phyloP scores from a whole-genome alignment of 1,140 invertebrate genomes.

The Drosophila varians region DNA sequence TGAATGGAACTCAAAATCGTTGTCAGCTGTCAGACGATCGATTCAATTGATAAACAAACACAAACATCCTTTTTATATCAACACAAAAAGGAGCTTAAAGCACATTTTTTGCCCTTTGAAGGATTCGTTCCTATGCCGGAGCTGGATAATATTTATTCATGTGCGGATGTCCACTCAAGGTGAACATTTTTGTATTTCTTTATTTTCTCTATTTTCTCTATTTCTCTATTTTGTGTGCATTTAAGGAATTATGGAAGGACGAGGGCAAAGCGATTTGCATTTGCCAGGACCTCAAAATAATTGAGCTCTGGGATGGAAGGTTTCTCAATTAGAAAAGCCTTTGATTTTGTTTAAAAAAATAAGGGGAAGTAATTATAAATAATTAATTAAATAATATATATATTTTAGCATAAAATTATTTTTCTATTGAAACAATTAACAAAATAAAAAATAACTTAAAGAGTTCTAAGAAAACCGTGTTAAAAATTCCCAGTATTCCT shows the following conservation, averaged over 20 bases:
- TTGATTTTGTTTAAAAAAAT: background rate
- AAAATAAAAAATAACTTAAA: too few relatives aligned
- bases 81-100: conserved; percentile 14
- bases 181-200: background rate
- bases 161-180: conserved; percentile 9
- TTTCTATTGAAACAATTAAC: too few relatives aligned
- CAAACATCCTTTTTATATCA: background rate
- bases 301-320: background rate
- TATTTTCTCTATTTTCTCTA: background rate
- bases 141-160: conserved; percentile 6
- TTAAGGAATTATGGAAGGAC: conserved; percentile 14
- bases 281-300: background rate
- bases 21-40: conserved; percentile 18
- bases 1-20: conserved; percentile 1
- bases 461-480: conserved; percentile 17
- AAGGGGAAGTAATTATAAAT: too few relatives aligned
- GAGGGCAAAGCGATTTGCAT: conserved; percentile 10
- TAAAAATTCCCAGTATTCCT: conserved; percentile 38
- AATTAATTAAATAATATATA: too few relatives aligned
- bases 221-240: background rate
- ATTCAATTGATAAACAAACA: conserved; percentile 11
- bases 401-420: too few relatives aligned
- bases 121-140: background rate
- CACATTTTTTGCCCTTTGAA: conserved; percentile 7
- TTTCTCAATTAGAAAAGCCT: background rate